Evolutionary conservation across 2,113 vertebrate species (phyloP).

Genomic region (Otis tarda): DNA sequence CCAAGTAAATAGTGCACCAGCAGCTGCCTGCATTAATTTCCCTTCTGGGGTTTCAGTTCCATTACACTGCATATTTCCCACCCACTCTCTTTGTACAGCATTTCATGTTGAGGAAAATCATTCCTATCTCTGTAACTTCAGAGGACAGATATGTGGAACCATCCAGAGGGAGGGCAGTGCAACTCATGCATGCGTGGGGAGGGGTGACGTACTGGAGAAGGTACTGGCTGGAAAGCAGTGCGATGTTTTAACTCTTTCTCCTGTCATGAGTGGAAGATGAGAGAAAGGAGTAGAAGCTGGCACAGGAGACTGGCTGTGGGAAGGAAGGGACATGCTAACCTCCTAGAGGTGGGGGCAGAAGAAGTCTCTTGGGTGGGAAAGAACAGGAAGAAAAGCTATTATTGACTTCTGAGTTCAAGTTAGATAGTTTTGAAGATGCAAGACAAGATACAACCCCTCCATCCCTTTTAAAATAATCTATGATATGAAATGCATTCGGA

Average conservation of each 20-base stretch:
- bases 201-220: neutral
- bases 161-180: slow-evolving; percentile 32
- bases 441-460: neutral
- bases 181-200: neutral
- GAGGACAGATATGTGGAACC: slow-evolving; percentile 34
- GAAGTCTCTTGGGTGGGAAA: neutral
- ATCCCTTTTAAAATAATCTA: neutral
- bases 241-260: slow-evolving; percentile 3
- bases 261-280: neutral
- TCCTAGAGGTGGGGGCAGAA: neutral
- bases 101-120: slow-evolving; percentile 54
- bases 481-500: neutral
- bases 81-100: slow-evolving; percentile 43
- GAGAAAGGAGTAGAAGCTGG: neutral
- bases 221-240: neutral
- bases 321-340: neutral
- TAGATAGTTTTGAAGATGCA: neutral
- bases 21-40: slow-evolving; percentile 57
- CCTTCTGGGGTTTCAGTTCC: slow-evolving; percentile 63
- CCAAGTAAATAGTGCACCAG: slow-evolving; percentile 66
- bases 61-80: slow-evolving; percentile 44
- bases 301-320: neutral
- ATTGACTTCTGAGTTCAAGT: neutral
- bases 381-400: neutral
- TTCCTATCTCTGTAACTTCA: slow-evolving; percentile 41